phyloP scores from a whole-genome alignment of 2,888 invertebrate genomes.

The Baccha elongata region DNA sequence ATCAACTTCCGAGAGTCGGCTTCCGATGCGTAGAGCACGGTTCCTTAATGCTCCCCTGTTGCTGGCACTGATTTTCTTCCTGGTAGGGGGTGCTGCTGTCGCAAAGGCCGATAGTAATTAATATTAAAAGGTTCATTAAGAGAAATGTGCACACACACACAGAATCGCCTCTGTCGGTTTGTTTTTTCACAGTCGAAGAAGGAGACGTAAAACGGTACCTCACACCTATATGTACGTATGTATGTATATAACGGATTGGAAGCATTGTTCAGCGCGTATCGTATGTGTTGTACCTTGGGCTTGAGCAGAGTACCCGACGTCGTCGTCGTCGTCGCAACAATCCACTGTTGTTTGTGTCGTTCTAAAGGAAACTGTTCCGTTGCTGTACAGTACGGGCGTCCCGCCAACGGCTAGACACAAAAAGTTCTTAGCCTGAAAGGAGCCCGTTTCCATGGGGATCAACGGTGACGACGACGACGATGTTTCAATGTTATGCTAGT shows the following conservation, averaged over 20 bases:
- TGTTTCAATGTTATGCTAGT: conserved; percentile 23
- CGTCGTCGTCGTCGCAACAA: conserved; percentile 26
- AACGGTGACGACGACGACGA: conserved; percentile 14
- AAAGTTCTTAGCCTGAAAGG: conserved; percentile 35
- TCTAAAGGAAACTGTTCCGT: conserved; percentile 40
- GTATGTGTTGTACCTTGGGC: conserved; percentile 45
- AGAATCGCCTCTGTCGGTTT: conserved; percentile 54
- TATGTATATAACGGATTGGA: background rate
- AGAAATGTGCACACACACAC: conserved; percentile 73
- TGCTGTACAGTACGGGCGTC: conserved; percentile 2
- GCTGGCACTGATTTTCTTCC: conserved; percentile 45
- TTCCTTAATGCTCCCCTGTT: conserved; percentile 65
- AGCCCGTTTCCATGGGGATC: conserved; percentile 50
- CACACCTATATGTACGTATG: conserved; percentile 44
- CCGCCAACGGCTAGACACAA: conserved; percentile 62
- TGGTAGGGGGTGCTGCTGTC: conserved; percentile 54
- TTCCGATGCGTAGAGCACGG: conserved; percentile 65
- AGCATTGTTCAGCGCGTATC: conserved; percentile 56
- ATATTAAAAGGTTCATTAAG: conserved; percentile 76
- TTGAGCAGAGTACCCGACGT: conserved; percentile 13
- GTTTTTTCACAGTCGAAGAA: conserved; percentile 2
- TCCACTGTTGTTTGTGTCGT: conserved; percentile 17
- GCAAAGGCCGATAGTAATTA: conserved; percentile 75
- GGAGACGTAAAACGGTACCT: conserved; percentile 39
- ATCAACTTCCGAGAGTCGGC: conserved; percentile 70